A percentile compares a stretch with the other conserved stretches of the same genome.
phyloP scores from a whole-genome alignment of 2,113 vertebrate genomes.

The Hucho hucho region DNA sequence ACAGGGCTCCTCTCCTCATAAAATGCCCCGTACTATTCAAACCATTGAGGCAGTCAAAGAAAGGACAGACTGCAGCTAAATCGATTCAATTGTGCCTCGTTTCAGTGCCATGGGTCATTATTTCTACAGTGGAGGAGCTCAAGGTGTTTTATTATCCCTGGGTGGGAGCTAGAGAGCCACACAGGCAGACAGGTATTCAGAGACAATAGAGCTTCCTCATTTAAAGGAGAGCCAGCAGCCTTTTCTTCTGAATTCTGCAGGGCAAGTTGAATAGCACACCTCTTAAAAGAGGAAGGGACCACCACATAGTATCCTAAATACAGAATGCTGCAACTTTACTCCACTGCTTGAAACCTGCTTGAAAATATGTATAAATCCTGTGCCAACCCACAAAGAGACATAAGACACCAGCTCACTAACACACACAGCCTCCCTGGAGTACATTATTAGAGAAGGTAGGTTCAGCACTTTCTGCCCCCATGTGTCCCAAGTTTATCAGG shows the following conservation, averaged over 20 bases:
- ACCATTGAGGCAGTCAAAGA: not conserved
- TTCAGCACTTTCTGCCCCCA: not conserved
- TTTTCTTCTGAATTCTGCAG: not conserved
- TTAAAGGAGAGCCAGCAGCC: not conserved
- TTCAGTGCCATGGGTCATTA: not conserved
- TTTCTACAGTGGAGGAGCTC: not conserved
- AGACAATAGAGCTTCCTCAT: constrained; percentile 1
- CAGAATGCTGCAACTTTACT: not conserved
- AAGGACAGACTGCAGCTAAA: constrained; percentile 2
- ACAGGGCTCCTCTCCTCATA: not conserved
- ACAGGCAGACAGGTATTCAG: not conserved
- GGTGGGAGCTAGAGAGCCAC: not conserved
- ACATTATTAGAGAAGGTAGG: too few species aligned
- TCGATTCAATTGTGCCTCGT: constrained; percentile 2
- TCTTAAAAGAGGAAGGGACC: not conserved
- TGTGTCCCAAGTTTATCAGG: not conserved
- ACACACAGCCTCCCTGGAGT: not conserved
- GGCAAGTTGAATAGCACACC: not conserved
- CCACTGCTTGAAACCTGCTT: not conserved
- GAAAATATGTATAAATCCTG: not conserved
- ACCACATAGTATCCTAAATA: not conserved
- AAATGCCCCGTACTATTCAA: not conserved
- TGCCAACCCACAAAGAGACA: not conserved
- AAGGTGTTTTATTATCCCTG: constrained; percentile 1
- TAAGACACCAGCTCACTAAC: not conserved